These are phyloP conservation scores for Chaetodon auriga DNA, from an alignment of 2,113 vertebrate species.

Conservation along the genomic window DNA sequence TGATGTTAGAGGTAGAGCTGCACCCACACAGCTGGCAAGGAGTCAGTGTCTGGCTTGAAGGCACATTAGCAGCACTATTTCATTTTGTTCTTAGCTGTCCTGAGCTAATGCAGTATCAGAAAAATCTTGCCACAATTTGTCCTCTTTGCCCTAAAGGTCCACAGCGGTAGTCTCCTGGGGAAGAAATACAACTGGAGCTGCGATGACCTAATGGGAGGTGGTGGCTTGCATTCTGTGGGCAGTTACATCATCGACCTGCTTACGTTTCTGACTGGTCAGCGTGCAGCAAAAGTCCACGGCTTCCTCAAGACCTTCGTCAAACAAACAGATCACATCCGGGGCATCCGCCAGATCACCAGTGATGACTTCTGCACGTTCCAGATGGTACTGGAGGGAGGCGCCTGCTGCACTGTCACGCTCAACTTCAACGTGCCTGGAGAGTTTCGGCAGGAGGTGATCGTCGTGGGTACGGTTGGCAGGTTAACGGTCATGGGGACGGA, in stretches of 20 bases:
- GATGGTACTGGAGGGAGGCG: conserved; percentile 95
- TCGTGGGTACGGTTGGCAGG: conserved; percentile 91
- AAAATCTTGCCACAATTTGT: neutral
- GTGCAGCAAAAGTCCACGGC: conserved; percentile 93
- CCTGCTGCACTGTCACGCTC: conserved; percentile 96
- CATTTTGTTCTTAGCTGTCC: neutral
- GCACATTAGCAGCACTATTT: neutral
- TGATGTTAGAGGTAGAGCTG: neutral
- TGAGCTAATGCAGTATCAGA: neutral
- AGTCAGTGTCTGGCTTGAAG: neutral
- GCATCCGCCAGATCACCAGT: conserved; percentile 98
- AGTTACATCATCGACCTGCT: conserved; percentile 99
- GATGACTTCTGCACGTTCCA: conserved; percentile 99
- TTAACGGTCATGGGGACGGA: conserved; percentile 91
- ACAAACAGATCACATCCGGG: conserved; percentile 96
- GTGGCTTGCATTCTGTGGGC: conserved; percentile 96
- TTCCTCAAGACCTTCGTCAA: conserved; percentile 98
- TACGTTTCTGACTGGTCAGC: conserved; percentile 95
- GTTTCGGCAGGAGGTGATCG: conserved; percentile 95
- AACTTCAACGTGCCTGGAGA: conserved; percentile 98
- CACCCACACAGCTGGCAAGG: too few relatives aligned
- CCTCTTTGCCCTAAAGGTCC: conserved; percentile 85
- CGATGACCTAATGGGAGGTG: conserved; percentile 97
- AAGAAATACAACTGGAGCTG: conserved; percentile 99
- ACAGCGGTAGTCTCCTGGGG: conserved; percentile 94